These are phyloP conservation scores for Sigmodon hispidus DNA, from an alignment of 2,113 vertebrate genomes.

Conservation along the genomic window DNA sequence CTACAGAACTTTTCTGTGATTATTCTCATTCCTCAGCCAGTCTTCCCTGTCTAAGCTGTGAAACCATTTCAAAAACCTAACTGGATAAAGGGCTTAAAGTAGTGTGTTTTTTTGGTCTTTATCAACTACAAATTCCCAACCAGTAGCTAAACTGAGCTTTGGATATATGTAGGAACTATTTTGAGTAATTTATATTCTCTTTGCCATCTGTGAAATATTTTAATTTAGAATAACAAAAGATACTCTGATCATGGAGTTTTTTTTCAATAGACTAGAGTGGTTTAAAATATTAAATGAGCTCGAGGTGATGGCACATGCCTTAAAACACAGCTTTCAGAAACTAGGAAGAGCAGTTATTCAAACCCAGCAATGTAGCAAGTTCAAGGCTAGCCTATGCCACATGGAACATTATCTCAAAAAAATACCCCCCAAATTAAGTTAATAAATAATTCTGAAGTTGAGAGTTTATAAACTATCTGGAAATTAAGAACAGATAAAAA, in stretches of 20 bases:
- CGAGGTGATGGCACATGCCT: neutral
- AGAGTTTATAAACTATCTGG: neutral
- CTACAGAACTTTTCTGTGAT: conserved; percentile 78
- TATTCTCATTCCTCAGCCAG: conserved; percentile 76
- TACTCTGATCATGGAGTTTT: neutral
- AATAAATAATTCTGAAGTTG: conserved; percentile 32
- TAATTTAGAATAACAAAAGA: conserved; percentile 45
- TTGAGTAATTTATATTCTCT: conserved; percentile 68
- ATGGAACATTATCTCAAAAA: neutral
- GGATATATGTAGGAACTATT: conserved; percentile 67
- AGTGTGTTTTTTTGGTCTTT: conserved; percentile 80
- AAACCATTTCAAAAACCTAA: conserved; percentile 85
- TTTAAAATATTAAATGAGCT: neutral
- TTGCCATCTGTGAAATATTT: conserved; percentile 67
- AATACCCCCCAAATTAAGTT: neutral
- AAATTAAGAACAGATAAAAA: conserved; percentile 14
- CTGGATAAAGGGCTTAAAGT: conserved; percentile 86
- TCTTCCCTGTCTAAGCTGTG: conserved; percentile 76
- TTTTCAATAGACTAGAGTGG: neutral
- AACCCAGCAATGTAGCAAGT: neutral
- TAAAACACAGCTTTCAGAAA: neutral
- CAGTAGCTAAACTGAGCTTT: conserved; percentile 65
- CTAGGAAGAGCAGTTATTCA: neutral
- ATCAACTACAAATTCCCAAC: conserved; percentile 83
- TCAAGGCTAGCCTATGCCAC: neutral